Evolutionary conservation across 2,888 invertebrate species (phyloP), one percentile per base, ranked within the genome.

Genomic region (Unio delphinus): DNA sequence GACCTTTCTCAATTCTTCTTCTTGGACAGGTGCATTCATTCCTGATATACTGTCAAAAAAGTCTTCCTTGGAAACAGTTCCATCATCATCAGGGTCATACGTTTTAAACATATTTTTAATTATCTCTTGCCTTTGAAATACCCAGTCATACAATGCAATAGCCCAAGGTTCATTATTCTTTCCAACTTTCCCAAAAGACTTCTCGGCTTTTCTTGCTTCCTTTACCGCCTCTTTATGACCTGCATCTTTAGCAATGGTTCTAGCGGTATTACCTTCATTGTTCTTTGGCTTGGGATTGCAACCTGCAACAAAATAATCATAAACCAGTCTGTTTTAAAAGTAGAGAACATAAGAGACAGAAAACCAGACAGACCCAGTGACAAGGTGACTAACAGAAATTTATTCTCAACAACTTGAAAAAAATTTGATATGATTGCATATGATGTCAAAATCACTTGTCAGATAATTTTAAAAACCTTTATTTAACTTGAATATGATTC

Each of bases 271-370:
- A 4, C 90, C 90, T 65, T 89, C 89, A 69, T 82, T 82, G 74
- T 90, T 90, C 79, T 90, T 90, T 56, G 84, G 81, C 78, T 90
- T 90, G n/a, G 90, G 89, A 77, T 90, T 90, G 77, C 89, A 89
- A 55, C 90, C 90, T 90, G 70, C 3, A 72, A 70, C 67, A 67
- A 64, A 67, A 59, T 62, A 34, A 34, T 67, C 54, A 8, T n/a
- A 18, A 56, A 67, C 45, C 15, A 56, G 55, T 45, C 55, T 61
- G 55, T 56, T 62, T 18, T n/a, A 34, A 69, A 45, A n/a, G 30
- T 11, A 55, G 64, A 45, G 1, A 30, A 45, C 55, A 26, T 17
- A 8, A 68, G 26, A 57, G 18, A 34, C 45, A 61, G 26, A 60
- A 57, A 18, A 20, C 23, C 15, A 15, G 45, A 45, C 45, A 45